Base-by-base conservation (phyloP, 2,888 invertebrate genomes). In the Onchidella celtica region DNA sequence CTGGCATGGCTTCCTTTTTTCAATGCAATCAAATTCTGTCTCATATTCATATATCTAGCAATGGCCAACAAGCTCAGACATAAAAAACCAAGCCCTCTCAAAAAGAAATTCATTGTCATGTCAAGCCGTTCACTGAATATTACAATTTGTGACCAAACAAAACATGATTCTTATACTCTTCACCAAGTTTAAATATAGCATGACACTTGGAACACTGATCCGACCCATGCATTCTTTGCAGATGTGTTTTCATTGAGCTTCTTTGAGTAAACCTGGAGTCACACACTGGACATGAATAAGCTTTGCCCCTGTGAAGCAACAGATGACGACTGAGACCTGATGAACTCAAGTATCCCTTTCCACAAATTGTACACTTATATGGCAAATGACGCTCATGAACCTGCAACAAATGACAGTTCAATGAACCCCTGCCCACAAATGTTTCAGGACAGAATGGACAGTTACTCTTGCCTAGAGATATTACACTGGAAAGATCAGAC, bases 241-340 rank as follows among this genome's bases (percentile, higher is more conserved):
- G 24, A 27, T 79, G 79, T 79, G 70, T 79, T 24, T 79, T 79
- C 79, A 79, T 63, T 1, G 79, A 69, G 59, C 70, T 72, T 59
- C 63, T 79, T 47, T 72, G 70, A 40, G 79, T 72, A 47, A 79
- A 79, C 21, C 63, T 70, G 9, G 70, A 38, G 32, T 79, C 79
- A 79, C 79, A 79, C 32, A 79, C 32, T 38, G 79, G 79, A 29
- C 79, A 79, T 59, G 72, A 38, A 36, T 76, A 81, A 9, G 38
- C 61, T 38, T 75, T 76, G 21, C 76, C 76, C 55, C 76, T 76
- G 72, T 81, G 81, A 40, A 76, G 69, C 1, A 59, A 72, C 79
- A 72, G 70, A 34, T 79, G 79, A 29, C 61, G 72, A 34, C 38
- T 27, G 14, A 79, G 79, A 24, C 79, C 79, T 38, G 79, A 79